Percentiles rank a stretch among this genome's conserved stretches.
Conservation (phyloP, 2,888 invertebrate genomes). For the Sinodicranocentrus sp. region DNA sequence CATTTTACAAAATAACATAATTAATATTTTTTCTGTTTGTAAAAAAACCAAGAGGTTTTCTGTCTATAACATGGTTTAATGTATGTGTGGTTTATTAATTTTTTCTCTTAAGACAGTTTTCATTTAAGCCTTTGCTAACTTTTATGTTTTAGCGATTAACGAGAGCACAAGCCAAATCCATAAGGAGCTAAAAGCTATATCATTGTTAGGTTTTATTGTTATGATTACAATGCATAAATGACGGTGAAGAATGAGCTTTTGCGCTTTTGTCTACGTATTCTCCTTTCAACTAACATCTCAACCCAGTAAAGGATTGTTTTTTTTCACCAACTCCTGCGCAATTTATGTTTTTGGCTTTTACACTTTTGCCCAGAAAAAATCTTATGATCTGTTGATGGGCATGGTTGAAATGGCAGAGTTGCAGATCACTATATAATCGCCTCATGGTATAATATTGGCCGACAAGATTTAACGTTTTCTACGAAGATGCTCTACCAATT, state of each 20-base stretch:
- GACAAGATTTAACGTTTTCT: too few species aligned
- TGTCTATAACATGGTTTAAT: too few species aligned
- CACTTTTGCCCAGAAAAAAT: background rate
- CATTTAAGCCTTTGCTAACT: too few species aligned
- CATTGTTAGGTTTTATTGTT: conserved; percentile 6
- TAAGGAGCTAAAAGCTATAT: conserved; percentile 2
- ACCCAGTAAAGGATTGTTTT: too few species aligned
- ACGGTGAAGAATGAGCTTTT: background rate
- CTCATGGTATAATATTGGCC: too few species aligned
- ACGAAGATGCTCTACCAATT: too few species aligned
- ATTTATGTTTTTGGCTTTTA: background rate
- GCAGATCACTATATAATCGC: too few species aligned
- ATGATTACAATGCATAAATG: background rate
- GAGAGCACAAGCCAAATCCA: conserved; percentile 6
- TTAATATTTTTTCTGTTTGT: background rate
- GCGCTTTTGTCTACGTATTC: background rate
- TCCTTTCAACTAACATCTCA: too few species aligned
- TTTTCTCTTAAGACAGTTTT: too few species aligned
- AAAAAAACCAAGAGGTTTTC: too few species aligned
- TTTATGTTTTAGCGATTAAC: background rate
- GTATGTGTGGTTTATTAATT: too few species aligned
- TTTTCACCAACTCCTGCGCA: conserved; percentile 3
- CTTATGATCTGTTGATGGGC: conserved; percentile 28
- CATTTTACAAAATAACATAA: background rate
- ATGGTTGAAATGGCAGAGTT: conserved; percentile 17